Conservation (phyloP, 53 echinoderm and acorn worm genomes). For the Astropecten irregularis region DNA sequence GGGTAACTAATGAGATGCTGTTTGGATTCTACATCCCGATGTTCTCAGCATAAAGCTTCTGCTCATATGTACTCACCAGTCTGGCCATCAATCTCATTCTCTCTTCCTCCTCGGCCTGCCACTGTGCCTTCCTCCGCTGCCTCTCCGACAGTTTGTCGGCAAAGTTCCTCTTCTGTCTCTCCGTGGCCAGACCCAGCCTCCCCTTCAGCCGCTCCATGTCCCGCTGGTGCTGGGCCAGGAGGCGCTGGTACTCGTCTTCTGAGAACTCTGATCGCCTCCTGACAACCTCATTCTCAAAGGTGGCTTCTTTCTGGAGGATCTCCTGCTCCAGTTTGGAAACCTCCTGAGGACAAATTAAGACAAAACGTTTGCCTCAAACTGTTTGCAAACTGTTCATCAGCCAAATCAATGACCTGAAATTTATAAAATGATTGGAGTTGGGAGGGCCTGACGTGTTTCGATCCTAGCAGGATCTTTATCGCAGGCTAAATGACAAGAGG, state of each 20-base stretch:
- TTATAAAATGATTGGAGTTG: too few relatives aligned
- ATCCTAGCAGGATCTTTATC: too few relatives aligned
- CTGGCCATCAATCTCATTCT: constrained; percentile 53
- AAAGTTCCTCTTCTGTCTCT: constrained; percentile 67
- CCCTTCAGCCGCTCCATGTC: constrained; percentile 77
- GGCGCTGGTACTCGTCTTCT: constrained; percentile 68
- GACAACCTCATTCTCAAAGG: constrained; percentile 63
- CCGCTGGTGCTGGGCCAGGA: constrained; percentile 72
- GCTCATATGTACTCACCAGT: constrained; percentile 78
- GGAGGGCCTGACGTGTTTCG: too few relatives aligned
- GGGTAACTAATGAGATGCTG: too few relatives aligned
- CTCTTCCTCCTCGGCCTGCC: constrained; percentile 72
- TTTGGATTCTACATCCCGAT: too few relatives aligned
- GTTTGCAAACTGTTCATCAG: too few relatives aligned
- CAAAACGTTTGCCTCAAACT: not conserved
- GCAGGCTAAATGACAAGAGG: too few relatives aligned
- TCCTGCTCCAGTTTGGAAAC: constrained; percentile 72
- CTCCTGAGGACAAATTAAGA: constrained; percentile 50
- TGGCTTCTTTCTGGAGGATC: constrained; percentile 60
- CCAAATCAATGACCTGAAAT: too few relatives aligned
- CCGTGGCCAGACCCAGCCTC: constrained; percentile 60
- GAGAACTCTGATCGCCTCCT: constrained; percentile 61
- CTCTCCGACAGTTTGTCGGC: constrained; percentile 80
- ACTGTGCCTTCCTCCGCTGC: constrained; percentile 43
- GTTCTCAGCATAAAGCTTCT: too few relatives aligned